Evolutionary conservation across 2,888 invertebrate species (phyloP), one percentile per base, ranked within the genome.

Genomic region (Erynnis tages): DNA sequence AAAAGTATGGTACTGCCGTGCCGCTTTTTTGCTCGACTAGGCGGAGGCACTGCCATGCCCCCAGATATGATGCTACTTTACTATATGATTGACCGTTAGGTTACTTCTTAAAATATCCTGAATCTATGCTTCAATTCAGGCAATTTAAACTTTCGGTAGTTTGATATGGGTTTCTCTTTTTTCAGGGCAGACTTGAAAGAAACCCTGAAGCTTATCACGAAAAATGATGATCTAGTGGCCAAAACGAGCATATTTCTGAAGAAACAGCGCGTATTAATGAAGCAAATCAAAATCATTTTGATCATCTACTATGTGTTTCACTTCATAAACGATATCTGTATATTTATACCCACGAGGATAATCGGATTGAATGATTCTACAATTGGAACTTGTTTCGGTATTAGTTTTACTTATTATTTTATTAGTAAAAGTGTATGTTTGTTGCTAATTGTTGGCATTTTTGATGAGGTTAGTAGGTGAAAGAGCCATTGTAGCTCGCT

Each of bases 331-430:
- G 71, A 65, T 35, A 38, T 68, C n/a, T 30, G 72, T 8, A 59
- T 73, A 10, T 76, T 58, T 25, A 64, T 69, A 54, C 70, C 72
- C 1, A 48, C 62, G 16, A 65, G 71, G 50, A 59, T 62, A n/a
- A 35, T 66, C 1, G 52, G 52, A 2, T 63, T 67, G 50, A 58
- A 61, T 11, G 60, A 63, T 13, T 69, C 62, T 49, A 59, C 66
- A 0, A 45, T 66, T 2, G 59, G 44, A 7, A 63, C 71, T 49
- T 76, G 76, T 54, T 66, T 66, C 14, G 74, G 76, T 74, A 55
- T 54, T 64, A 35, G 40, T 32, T 37, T 4, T 17, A 32, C 11
- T 14, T 7, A 5, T 5, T 21, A 21, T n/a, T n/a, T n/a, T n/a
- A n/a, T n/a, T n/a, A n/a, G n/a, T n/a, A n/a, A n/a, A n/a, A n/a